phyloP scores from a whole-genome alignment of 2,797 vertebrate genomes.

The Sebastolobus altivelis region DNA sequence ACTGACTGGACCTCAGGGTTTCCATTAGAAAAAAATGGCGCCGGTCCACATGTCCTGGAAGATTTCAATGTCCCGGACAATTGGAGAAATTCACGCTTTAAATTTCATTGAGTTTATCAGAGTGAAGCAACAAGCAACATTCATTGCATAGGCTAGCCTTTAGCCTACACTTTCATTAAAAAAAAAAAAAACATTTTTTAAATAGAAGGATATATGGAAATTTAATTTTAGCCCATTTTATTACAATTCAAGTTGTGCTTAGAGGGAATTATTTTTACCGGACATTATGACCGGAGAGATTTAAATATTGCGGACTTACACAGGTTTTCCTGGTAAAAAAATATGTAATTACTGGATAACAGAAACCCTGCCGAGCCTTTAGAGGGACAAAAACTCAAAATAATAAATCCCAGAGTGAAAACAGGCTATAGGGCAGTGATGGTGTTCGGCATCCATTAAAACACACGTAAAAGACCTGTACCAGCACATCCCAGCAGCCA shows the following conservation, averaged over 20 bases:
- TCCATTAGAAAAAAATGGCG: too few species aligned
- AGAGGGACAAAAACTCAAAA: background rate
- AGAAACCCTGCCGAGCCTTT: accelerated
- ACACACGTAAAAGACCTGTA: background rate
- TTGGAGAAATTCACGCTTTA: too few species aligned
- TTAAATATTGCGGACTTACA: background rate
- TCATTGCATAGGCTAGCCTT: too few species aligned
- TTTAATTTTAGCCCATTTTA: background rate
- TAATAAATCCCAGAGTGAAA: background rate
- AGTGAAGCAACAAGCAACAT: background rate
- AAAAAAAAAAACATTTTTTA: background rate
- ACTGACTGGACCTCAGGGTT: background rate
- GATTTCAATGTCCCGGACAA: too few species aligned
- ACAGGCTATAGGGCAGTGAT: background rate
- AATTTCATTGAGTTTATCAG: background rate
- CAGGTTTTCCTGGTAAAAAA: background rate
- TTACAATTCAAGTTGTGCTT: background rate
- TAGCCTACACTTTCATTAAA: background rate
- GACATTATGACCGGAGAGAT: background rate
- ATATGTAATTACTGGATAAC: background rate
- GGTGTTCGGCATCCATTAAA: background rate
- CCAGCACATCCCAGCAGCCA: background rate
- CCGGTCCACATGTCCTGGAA: too few species aligned
- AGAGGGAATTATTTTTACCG: background rate
- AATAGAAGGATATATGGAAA: background rate